Evolutionary conservation across 1,140 invertebrate species (phyloP).

Genomic region (Camponotus pennsylvanicus): DNA sequence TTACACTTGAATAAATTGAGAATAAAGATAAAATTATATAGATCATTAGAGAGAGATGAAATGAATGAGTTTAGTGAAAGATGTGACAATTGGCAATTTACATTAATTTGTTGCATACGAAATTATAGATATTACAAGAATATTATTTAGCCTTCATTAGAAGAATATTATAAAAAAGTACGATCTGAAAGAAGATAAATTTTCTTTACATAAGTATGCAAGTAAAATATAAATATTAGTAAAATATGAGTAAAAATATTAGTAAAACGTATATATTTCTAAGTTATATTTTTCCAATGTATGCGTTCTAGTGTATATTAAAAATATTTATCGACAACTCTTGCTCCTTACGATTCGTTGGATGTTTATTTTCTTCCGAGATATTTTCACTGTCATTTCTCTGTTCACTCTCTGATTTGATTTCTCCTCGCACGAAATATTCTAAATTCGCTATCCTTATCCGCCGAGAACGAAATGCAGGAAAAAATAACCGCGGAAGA

Average conservation of each 20-base stretch:
- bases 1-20: neutral
- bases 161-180: neutral
- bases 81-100: neutral
- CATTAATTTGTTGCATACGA: neutral
- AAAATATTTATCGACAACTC: constrained; percentile 21
- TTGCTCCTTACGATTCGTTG: neutral
- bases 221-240: no score
- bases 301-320: neutral
- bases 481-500: neutral
- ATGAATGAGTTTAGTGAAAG: neutral
- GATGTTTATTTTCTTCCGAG: constrained; percentile 25
- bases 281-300: neutral
- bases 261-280: neutral
- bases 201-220: neutral
- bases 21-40: neutral
- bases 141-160: neutral
- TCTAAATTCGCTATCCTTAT: constrained; percentile 15
- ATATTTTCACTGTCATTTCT: constrained; percentile 37
- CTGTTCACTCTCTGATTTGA: constrained; percentile 36
- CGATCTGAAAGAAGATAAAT: neutral
- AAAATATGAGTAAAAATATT: no score
- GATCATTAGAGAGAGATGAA: neutral
- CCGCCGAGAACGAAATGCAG: neutral
- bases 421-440: constrained; percentile 8
- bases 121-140: neutral